A percentile compares a stretch with the other conserved stretches of the same genome.
Evolutionary conservation across 2,113 vertebrate genomes (phyloP).

Genomic region (Syngnathus floridae): DNA sequence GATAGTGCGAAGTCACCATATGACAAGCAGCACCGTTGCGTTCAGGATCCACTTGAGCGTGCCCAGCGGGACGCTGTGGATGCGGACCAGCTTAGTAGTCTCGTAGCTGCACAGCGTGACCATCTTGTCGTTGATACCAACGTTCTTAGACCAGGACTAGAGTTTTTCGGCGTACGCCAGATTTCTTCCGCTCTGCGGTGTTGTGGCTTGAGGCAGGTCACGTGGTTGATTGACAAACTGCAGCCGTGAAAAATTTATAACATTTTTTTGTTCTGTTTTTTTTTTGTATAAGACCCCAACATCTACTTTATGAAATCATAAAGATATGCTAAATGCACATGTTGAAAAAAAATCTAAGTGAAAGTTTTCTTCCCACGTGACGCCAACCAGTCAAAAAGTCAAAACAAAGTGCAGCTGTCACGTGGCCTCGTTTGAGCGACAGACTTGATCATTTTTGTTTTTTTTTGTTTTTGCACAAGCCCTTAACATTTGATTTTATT

Average conservation of each 20-base stretch:
- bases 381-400: too few relatives aligned
- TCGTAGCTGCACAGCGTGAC: slow-evolving; percentile 40
- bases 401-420: too few relatives aligned
- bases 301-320: too few relatives aligned
- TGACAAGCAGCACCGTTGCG: slow-evolving; percentile 35
- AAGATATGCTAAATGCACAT: too few relatives aligned
- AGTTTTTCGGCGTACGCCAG: neutral
- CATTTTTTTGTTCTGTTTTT: neutral
- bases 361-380: too few relatives aligned
- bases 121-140: slow-evolving; percentile 11
- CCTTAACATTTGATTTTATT: neutral
- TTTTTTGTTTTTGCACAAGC: neutral
- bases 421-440: too few relatives aligned
- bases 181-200: neutral
- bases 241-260: neutral
- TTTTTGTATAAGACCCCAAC: neutral
- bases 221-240: neutral
- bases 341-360: too few relatives aligned
- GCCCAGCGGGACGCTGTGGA: slow-evolving; percentile 55
- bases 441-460: neutral
- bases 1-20: slow-evolving; percentile 57
- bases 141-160: neutral
- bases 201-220: neutral
- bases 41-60: slow-evolving; percentile 58
- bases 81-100: slow-evolving; percentile 62